phyloP scores from a whole-genome alignment of 2,797 vertebrate species.

The Tenualosa ilisha region DNA sequence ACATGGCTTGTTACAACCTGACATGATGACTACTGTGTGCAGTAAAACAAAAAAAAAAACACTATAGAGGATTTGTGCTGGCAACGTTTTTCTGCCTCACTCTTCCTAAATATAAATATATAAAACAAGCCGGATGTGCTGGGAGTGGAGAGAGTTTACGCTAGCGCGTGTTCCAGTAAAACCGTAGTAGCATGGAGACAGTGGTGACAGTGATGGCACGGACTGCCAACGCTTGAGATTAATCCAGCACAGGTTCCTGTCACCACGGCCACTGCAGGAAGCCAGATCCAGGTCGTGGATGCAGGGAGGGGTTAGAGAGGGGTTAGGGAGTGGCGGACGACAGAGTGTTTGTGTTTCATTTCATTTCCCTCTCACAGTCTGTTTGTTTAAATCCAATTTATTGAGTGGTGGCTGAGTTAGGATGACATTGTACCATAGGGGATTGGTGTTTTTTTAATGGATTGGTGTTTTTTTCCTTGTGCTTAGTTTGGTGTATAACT shows the following conservation, averaged over 20 bases:
- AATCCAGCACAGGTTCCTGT: constrained; percentile 6
- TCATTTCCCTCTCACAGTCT: not conserved
- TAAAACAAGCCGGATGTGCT: not conserved
- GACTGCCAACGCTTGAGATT: not conserved
- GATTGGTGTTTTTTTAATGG: not conserved
- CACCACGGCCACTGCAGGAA: not conserved
- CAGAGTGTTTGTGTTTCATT: not conserved
- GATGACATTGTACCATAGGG: no score
- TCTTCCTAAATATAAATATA: not conserved
- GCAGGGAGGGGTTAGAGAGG: not conserved
- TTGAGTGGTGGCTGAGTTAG: not conserved
- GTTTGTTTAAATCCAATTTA: not conserved
- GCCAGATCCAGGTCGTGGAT: not conserved
- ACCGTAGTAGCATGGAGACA: not conserved
- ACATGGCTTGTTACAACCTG: not conserved
- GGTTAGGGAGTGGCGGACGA: not conserved
- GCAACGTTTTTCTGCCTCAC: not conserved
- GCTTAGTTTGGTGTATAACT: not conserved
- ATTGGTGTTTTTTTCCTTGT: not conserved
- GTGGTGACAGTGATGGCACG: not conserved
- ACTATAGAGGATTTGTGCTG: not conserved
- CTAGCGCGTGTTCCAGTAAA: not conserved
- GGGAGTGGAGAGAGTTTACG: not conserved
- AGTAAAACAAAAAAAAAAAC: not conserved
- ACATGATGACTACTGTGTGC: not conserved